Evolutionary conservation across 2,888 invertebrate species (phyloP), one percentile per base, ranked within the genome.

Genomic region (Macrosiphum euphorbiae): DNA sequence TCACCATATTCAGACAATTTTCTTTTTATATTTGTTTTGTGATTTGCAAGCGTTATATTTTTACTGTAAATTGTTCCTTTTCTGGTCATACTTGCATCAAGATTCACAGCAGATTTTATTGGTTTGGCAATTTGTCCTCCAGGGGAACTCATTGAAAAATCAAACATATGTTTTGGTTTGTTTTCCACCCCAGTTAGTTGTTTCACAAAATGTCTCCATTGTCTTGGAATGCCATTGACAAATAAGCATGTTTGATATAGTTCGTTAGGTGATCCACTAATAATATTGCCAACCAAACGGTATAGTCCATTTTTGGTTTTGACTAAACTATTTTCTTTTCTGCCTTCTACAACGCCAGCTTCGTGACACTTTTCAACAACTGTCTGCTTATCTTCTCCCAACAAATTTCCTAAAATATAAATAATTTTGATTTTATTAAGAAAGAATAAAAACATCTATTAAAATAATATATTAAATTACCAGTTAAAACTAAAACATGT

Each of bases 61-160:
- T 28, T n/a, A 13, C 7, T 58, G 26, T 85, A 85, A 50, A 24
- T 55, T 78, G 55, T 85, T 26, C 89, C 89, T 50, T 16, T 85
- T 85, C 89, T 85, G 10, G 84, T 85, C 47, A 93, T 61, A 88
- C 85, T 90, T 0, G 35, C 47, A 85, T 93, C 26, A 47, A 47
- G 58, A 84, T 78, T 55, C n/a, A 55, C 13, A 50, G 24, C 0
- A 13, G 55, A 4, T 90, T 90, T 90, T 13, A 2, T 47, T 93
- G 55, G 26, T 47, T 47, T 58, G 11, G 20, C 8, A 35, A 84
- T 58, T 13, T 61, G 89, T 26, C 85, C 85, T 44, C 85, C 58
- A 50, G 93, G 93, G 50, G 90, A 93, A 58, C 90, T 85, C 50
- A 93, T 85, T 58, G 90, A 85, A 86, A 93, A 90, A 90, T 93